These are phyloP conservation scores for Athrips mouffetella DNA, from an alignment of 2,888 invertebrate species.

Conservation along the genomic window DNA sequence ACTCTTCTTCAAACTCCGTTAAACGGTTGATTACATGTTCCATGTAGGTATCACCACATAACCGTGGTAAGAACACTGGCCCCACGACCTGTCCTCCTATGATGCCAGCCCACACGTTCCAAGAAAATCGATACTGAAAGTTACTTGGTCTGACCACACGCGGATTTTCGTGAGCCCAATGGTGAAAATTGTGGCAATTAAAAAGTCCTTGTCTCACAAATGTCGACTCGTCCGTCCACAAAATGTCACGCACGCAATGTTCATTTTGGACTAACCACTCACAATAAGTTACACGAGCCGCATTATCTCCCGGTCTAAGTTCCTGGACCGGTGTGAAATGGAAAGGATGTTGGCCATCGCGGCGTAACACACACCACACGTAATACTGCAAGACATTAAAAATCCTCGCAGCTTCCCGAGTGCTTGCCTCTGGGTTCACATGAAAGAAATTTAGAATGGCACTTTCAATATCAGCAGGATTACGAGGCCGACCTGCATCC, in stretches of 20 bases:
- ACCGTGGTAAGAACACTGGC: neutral
- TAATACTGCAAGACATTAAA: neutral
- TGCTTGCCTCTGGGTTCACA: neutral
- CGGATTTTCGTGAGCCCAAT: neutral
- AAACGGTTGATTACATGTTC: too few species aligned
- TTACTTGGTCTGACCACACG: neutral
- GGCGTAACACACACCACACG: neutral
- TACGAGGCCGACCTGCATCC: neutral
- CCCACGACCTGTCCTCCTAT: neutral
- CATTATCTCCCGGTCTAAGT: neutral
- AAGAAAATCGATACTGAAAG: neutral
- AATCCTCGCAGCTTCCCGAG: neutral
- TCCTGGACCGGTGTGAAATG: too few species aligned
- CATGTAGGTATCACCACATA: neutral
- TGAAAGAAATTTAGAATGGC: neutral
- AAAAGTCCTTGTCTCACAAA: neutral
- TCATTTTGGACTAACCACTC: neutral
- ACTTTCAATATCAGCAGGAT: neutral
- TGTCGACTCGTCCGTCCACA: conserved; percentile 8
- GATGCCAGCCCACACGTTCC: conserved; percentile 5
- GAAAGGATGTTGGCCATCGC: neutral
- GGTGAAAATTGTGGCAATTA: neutral
- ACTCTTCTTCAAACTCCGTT: neutral
- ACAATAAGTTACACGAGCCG: neutral
- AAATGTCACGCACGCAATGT: too few species aligned